A percentile compares a stretch with the other conserved stretches of the same genome.
Conservation (phyloP, 2,888 invertebrate genomes). For the Phasia obesa region DNA sequence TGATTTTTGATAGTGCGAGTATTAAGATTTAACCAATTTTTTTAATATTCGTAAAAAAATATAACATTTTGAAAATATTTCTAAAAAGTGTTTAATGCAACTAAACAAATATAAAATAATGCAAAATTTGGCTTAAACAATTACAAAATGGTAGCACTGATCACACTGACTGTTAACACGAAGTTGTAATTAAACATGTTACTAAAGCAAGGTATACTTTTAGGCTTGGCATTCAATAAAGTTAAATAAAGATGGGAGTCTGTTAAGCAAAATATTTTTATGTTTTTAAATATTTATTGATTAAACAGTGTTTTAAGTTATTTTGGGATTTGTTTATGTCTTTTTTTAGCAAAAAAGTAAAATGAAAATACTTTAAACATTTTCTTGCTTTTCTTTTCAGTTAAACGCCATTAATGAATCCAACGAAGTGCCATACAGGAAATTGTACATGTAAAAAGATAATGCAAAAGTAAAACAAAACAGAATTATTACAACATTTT, state of each 20-base stretch:
- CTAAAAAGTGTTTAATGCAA: no score
- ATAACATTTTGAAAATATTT: no score
- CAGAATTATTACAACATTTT: constrained; percentile 55
- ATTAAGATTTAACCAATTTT: no score
- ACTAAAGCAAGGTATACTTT: constrained; percentile 6
- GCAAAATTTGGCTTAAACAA: no score
- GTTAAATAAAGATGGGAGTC: not conserved
- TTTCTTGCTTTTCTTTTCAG: constrained; percentile 66
- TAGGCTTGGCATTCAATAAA: constrained; percentile 8
- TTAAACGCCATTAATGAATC: constrained; percentile 75
- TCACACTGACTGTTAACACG: not conserved
- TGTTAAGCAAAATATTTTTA: not conserved
- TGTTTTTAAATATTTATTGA: not conserved
- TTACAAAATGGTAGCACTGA: no score
- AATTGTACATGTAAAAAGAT: constrained; percentile 56
- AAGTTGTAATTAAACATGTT: not conserved
- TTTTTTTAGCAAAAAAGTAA: no score
- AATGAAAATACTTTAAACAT: no score
- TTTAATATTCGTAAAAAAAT: no score
- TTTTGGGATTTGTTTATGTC: not conserved
- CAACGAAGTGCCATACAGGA: constrained; percentile 74
- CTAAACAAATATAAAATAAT: no score
- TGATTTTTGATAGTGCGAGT: no score
- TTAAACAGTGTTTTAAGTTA: not conserved
- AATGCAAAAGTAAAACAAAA: constrained; percentile 41